These are phyloP conservation scores for Atlantisia rogersi DNA, from an alignment of 2,113 vertebrate species.

Conservation along the genomic window DNA sequence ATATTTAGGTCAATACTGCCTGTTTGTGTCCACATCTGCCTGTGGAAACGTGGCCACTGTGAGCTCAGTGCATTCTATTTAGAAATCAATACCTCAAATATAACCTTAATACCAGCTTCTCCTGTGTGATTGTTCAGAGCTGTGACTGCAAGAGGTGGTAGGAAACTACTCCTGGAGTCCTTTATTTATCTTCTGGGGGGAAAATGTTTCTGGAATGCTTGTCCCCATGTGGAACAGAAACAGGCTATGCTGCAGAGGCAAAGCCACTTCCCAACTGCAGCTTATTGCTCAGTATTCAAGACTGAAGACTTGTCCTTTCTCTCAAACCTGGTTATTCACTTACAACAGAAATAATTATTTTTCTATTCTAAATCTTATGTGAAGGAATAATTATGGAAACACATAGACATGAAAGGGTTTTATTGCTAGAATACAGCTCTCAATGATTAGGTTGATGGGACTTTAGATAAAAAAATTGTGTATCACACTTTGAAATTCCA, in stretches of 20 bases:
- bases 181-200: constrained; percentile 43
- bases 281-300: neutral
- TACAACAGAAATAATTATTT: neutral
- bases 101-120: neutral
- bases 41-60: neutral
- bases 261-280: neutral
- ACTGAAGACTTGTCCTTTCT: neutral
- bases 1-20: neutral
- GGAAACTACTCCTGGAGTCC: neutral
- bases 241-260: neutral
- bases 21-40: neutral
- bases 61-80: neutral
- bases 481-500: neutral
- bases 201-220: neutral
- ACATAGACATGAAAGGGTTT: neutral
- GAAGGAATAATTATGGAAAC: neutral
- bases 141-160: neutral
- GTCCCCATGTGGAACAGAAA: neutral
- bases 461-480: neutral
- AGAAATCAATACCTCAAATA: neutral
- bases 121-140: neutral
- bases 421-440: neutral
- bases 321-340: neutral
- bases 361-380: neutral
- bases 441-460: neutral